These are phyloP conservation scores for Hydriomena furcata DNA, from an alignment of 2,888 invertebrate genomes.

Conservation along the genomic window DNA sequence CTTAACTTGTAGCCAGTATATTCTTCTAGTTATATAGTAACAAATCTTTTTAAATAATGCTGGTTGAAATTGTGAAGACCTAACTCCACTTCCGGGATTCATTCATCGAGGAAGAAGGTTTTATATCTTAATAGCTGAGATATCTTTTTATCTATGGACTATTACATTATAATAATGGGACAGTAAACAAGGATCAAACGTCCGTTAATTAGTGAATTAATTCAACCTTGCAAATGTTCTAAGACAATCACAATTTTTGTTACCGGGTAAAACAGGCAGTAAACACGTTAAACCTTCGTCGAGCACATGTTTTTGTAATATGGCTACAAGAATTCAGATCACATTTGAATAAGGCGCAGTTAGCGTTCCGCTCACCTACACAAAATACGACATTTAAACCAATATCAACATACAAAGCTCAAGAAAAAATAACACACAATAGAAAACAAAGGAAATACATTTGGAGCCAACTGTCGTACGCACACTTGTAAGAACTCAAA, in stretches of 20 bases:
- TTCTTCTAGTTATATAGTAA: no score
- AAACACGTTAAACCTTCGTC: slow-evolving; percentile 5
- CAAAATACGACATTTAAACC: slow-evolving; percentile 63
- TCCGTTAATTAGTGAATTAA: no score
- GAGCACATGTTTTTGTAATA: slow-evolving; percentile 8
- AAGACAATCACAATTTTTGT: neutral
- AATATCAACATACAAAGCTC: slow-evolving; percentile 63
- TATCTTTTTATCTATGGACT: no score
- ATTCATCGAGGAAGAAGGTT: no score
- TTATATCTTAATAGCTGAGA: no score
- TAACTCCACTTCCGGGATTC: no score
- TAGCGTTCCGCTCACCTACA: slow-evolving; percentile 43
- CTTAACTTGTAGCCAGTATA: no score
- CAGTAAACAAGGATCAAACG: no score
- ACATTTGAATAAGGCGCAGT: slow-evolving; percentile 32
- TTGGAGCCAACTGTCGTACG: slow-evolving; percentile 75
- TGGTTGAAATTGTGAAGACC: no score
- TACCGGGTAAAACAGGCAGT: neutral
- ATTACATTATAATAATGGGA: no score
- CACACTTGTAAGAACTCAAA: slow-evolving; percentile 62
- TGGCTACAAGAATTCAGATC: slow-evolving; percentile 18
- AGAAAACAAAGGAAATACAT: slow-evolving; percentile 75
- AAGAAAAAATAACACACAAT: slow-evolving; percentile 57
- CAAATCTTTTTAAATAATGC: no score
- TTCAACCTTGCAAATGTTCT: neutral